Evolutionary conservation across 2,888 invertebrate genomes (phyloP), one percentile per base, ranked within the genome.

Genomic region (Acronicta psi): DNA sequence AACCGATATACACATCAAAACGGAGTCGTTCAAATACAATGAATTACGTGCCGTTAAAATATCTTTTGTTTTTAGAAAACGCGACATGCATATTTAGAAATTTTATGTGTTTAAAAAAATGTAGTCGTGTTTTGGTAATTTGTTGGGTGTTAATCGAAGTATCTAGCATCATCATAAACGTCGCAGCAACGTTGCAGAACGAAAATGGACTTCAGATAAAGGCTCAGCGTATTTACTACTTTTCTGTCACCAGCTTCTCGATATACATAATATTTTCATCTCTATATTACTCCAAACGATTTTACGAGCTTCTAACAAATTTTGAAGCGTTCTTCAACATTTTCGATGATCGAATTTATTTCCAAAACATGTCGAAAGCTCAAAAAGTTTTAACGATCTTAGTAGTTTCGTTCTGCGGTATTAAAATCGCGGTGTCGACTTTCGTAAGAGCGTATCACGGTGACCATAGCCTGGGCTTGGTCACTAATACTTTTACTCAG

Each of bases 51-150:
- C 61, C 77, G 0, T 37, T 79, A n/a, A 64, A 73, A 58, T 62
- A 63, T 45, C n/a, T 77, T 17, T 41, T 74, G 41, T 41, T 54
- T 29, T 34, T 75, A 9, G 80, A 80, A 70, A 80, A 75, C 52
- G 6, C 67, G 5, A 51, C 73, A 2, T 56, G 76, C 4, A 50
- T 82, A 0, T 78, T 77, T 40, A 72, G 79, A 63, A 83, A 82
- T 52, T 72, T 73, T 55, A 25, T 16, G 0, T 37, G 11, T 14
- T 68, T 53, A 2, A 68, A 43, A 37, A 77, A 40, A 45, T 23
- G 37, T 40, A 36, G 34, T 10, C 72, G 57, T 23, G 44, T 63
- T 36, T 38, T 69, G 36, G 47, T 60, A 14, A 14, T 43, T 4
- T 3, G 49, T 6, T 73, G 63, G 52, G 46, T 67, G 8, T 8